A percentile compares a stretch with the other conserved stretches of the same genome.
These are phyloP conservation scores for Syndactyla subalaris DNA, from an alignment of 2,797 vertebrate species.

Conservation along the genomic window DNA sequence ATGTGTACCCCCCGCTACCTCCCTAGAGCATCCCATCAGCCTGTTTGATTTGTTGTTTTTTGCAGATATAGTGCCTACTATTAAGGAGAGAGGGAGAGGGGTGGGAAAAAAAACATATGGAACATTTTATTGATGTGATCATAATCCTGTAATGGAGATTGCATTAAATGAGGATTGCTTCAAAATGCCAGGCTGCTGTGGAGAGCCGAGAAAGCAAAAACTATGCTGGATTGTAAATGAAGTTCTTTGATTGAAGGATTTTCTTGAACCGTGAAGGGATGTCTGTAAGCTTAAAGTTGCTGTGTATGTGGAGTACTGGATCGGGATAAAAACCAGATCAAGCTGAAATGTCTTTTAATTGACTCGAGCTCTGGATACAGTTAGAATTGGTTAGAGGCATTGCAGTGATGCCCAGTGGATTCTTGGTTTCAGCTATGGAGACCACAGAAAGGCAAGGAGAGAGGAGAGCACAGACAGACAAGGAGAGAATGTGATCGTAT, in stretches of 20 bases:
- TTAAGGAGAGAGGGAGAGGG: not conserved
- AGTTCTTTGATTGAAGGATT: constrained; percentile 66
- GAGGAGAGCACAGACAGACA: not conserved
- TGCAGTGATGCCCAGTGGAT: constrained; percentile 37
- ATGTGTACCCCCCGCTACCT: not conserved
- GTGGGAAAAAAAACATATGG: not conserved
- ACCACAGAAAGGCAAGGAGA: not conserved
- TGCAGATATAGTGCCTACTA: not conserved
- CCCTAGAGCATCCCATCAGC: not conserved
- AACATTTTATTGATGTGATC: constrained; percentile 54
- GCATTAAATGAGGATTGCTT: constrained; percentile 42
- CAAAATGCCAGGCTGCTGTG: constrained; percentile 44
- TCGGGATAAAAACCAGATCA: constrained; percentile 36
- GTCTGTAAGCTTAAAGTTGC: constrained; percentile 63
- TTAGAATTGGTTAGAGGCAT: constrained; percentile 25
- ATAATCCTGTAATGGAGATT: constrained; percentile 68
- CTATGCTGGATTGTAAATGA: constrained; percentile 56
- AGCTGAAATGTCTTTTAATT: constrained; percentile 8
- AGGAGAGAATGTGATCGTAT: not conserved
- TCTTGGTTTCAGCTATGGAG: constrained; percentile 53
- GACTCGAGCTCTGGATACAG: not conserved
- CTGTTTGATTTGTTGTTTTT: not conserved
- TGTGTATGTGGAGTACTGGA: constrained; percentile 27
- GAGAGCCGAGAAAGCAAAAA: constrained; percentile 12
- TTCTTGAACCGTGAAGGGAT: constrained; percentile 27